Percentiles rank a stretch among this genome's conserved stretches.
phyloP scores from a whole-genome alignment of 1,140 invertebrate species.

The Drosophila ambigua region DNA sequence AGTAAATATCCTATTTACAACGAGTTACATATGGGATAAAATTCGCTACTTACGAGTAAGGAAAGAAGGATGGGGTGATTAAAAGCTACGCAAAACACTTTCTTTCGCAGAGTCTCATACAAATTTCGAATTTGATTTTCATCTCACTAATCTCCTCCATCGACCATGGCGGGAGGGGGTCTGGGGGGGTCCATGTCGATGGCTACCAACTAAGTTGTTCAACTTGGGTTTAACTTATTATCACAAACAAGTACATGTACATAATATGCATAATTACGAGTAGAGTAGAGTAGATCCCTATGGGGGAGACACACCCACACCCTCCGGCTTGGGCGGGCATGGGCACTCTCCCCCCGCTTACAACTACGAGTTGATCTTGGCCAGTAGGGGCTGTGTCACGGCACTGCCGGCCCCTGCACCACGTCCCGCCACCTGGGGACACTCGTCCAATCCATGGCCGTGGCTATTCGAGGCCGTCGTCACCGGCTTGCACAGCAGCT shows the following conservation, averaged over 20 bases:
- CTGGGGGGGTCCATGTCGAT: too few relatives aligned
- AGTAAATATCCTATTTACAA: conserved; percentile 38
- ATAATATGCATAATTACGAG: conserved; percentile 64
- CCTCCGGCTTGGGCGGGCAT: neutral
- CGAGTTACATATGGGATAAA: conserved; percentile 27
- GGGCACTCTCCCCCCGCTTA: conserved; percentile 29
- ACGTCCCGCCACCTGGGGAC: conserved; percentile 34
- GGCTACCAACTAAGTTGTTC: conserved; percentile 63
- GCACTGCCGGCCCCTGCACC: conserved; percentile 27
- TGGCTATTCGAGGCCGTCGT: neutral
- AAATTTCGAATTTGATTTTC: conserved; percentile 50
- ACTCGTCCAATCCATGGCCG: conserved; percentile 24
- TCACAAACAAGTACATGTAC: conserved; percentile 74
- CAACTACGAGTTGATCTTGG: conserved; percentile 78
- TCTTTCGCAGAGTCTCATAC: conserved; percentile 33
- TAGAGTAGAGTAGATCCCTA: conserved; percentile 18
- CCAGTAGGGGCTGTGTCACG: conserved; percentile 76
- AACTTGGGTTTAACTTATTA: conserved; percentile 75
- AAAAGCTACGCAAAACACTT: conserved; percentile 25
- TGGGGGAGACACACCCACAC: too few relatives aligned
- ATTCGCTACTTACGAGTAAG: conserved; percentile 48
- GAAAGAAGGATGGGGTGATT: conserved; percentile 14
- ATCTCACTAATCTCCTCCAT: conserved; percentile 14
- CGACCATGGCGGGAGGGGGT: neutral
- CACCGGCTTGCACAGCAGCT: conserved; percentile 36